Evolutionary conservation across 2,797 vertebrate species (phyloP).

Genomic region (Spinus olivaceus): DNA sequence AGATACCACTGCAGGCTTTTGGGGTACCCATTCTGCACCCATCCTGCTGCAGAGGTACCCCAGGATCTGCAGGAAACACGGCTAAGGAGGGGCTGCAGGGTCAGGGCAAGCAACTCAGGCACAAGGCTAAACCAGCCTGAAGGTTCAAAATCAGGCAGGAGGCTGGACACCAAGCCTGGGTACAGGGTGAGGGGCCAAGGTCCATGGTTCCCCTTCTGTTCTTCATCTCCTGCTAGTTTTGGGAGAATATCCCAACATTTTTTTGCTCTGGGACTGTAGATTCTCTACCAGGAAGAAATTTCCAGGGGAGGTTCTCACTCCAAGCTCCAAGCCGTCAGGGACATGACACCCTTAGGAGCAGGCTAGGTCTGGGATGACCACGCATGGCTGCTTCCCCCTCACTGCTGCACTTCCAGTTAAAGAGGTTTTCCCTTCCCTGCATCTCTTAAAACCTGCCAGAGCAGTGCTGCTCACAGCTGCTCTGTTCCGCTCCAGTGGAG

Average conservation of each 20-base stretch:
- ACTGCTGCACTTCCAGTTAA: neutral
- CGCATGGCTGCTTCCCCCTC: accelerated
- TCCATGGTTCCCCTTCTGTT: neutral
- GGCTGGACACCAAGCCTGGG: neutral
- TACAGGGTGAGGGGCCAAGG: accelerated
- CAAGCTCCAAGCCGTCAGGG: neutral
- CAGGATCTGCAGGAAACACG: neutral
- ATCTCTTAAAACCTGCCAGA: neutral
- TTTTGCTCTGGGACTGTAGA: neutral
- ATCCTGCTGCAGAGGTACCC: neutral
- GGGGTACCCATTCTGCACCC: neutral
- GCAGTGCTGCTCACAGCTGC: neutral
- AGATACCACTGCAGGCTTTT: neutral
- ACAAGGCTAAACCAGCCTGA: neutral
- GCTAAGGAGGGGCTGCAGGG: neutral
- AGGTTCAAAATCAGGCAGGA: neutral
- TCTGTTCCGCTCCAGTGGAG: neutral
- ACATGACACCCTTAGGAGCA: neutral
- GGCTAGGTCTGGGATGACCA: neutral
- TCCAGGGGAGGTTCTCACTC: accelerated
- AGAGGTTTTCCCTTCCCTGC: neutral
- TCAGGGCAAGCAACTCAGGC: neutral
- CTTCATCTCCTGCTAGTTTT: neutral
- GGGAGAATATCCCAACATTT: neutral
- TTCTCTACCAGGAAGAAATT: neutral